phyloP scores from a whole-genome alignment of 1,140 invertebrate genomes.

The Telenomus remus region DNA sequence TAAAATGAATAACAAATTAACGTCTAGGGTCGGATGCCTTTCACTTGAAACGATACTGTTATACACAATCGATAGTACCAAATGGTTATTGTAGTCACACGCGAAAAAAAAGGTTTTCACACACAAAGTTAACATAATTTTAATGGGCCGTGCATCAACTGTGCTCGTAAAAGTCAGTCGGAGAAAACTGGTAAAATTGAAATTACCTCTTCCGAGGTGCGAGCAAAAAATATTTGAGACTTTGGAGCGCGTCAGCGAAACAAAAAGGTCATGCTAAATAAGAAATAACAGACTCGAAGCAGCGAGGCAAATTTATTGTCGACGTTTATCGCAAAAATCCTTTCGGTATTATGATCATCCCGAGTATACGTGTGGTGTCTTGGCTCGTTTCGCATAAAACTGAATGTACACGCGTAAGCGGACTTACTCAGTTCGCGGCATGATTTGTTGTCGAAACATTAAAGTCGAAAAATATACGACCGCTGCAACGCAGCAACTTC shows the following conservation, averaged over 20 bases:
- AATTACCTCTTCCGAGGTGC: conserved; percentile 44
- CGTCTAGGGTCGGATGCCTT: conserved; percentile 3
- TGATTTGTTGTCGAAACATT: conserved; percentile 46
- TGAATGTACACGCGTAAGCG: conserved; percentile 32
- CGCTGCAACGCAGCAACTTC: conserved; percentile 28
- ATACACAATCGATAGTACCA: conserved; percentile 4
- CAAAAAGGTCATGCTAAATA: conserved; percentile 54
- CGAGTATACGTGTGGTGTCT: conserved; percentile 30
- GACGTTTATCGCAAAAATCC: conserved; percentile 58
- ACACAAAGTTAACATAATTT: conserved; percentile 59
- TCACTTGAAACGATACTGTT: conserved; percentile 1
- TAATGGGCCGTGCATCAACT: conserved; percentile 58
- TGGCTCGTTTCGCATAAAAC: conserved; percentile 10
- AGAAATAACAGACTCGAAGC: conserved; percentile 50
- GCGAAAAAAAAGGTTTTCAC: conserved; percentile 48
- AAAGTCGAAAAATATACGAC: conserved; percentile 49
- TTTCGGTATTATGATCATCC: conserved; percentile 48
- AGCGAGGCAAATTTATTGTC: conserved; percentile 48
- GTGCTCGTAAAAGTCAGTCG: conserved; percentile 60
- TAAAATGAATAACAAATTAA: conserved; percentile 18
- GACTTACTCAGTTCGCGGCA: conserved; percentile 37
- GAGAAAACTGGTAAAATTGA: conserved; percentile 56
- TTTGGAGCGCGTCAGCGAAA: conserved; percentile 12
- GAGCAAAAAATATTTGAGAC: conserved; percentile 31
- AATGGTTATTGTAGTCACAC: conserved; percentile 59